Conservation (phyloP, 2,113 vertebrate genomes). For the Pterocles burchelli region DNA sequence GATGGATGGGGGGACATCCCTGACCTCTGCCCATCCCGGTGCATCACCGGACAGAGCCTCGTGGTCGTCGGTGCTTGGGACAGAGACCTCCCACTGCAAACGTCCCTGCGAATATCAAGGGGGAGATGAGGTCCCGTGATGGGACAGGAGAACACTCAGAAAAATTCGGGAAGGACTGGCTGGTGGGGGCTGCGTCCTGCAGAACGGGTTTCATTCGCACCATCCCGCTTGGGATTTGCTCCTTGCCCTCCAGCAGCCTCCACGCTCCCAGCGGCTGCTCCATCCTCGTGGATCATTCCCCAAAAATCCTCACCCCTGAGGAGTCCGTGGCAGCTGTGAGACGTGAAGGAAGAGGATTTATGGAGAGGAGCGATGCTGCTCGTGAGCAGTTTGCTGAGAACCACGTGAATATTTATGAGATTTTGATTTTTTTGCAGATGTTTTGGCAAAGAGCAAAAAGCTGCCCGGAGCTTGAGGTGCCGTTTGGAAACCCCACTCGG, state of each 20-base stretch:
- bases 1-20: background rate
- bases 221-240: background rate
- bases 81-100: background rate
- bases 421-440: background rate
- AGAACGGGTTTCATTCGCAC: background rate
- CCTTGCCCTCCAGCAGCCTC: background rate
- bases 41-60: background rate
- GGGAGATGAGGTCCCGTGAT: background rate
- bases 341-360: background rate
- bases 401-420: background rate
- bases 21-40: background rate
- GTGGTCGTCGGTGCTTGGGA: background rate
- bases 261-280: accelerated
- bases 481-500: background rate
- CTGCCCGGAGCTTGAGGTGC: background rate
- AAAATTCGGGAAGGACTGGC: background rate
- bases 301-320: background rate
- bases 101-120: accelerated
- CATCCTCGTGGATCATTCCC: background rate
- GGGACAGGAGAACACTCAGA: background rate
- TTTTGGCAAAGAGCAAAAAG: background rate
- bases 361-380: background rate
- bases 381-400: background rate
- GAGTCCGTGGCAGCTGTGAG: accelerated
- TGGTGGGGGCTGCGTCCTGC: background rate